phyloP scores from a whole-genome alignment of 2,797 vertebrate genomes.

The Chaunax sp. region DNA sequence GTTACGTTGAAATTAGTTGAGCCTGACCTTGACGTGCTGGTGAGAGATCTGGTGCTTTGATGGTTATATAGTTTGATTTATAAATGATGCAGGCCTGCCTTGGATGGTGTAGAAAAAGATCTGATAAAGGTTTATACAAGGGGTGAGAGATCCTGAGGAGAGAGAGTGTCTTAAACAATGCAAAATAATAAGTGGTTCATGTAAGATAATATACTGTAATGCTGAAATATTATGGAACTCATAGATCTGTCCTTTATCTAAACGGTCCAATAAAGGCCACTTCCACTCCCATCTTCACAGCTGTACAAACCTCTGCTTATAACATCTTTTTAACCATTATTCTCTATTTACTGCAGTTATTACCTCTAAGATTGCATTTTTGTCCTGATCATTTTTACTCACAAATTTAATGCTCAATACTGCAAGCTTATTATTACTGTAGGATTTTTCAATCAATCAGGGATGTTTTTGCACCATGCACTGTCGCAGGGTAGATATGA shows the following conservation, averaged over 20 bases:
- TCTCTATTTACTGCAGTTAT: conserved; percentile 55
- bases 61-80: conserved; percentile 14
- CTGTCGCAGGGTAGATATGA: conserved; percentile 80
- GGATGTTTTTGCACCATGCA: conserved; percentile 85
- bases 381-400: conserved; percentile 64
- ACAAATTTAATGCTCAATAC: conserved; percentile 63
- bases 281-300: conserved; percentile 56
- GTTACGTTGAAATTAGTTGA: conserved; percentile 1
- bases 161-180: conserved; percentile 30
- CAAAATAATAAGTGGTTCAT: conserved; percentile 32
- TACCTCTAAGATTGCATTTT: conserved; percentile 54
- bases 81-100: conserved; percentile 21
- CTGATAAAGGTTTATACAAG: conserved; percentile 24
- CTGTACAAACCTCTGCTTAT: conserved; percentile 73
- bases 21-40: not conserved
- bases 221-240: conserved; percentile 35
- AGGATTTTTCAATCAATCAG: conserved; percentile 82
- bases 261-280: conserved; percentile 38
- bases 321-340: conserved; percentile 36
- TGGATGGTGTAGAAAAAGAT: conserved; percentile 14
- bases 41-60: conserved; percentile 20
- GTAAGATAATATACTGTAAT: conserved; percentile 18
- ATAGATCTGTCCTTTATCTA: conserved; percentile 45
- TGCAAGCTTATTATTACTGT: conserved; percentile 65
- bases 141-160: not conserved